Percentiles rank a stretch among this genome's conserved stretches.
Evolutionary conservation across 2,888 invertebrate genomes (phyloP).

Genomic region (Eulithis testata): DNA sequence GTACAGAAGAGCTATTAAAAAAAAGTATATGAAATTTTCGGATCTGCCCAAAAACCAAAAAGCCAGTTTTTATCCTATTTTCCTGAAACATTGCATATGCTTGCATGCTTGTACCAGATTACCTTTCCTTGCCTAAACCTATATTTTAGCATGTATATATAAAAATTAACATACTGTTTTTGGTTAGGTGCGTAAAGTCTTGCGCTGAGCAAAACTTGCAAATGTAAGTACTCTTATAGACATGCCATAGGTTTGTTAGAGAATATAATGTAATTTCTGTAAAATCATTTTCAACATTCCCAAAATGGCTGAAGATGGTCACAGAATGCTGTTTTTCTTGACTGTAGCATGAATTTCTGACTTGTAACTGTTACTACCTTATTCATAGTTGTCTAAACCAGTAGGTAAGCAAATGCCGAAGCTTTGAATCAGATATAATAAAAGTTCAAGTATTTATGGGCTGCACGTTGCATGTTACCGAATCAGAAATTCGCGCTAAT

Average conservation of each 20-base stretch:
- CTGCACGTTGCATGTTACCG: constrained; percentile 6
- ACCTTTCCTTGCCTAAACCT: neutral
- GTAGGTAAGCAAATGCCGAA: neutral
- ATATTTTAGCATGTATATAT: constrained; percentile 49
- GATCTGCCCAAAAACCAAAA: neutral
- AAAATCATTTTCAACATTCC: constrained; percentile 1
- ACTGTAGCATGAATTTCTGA: constrained; percentile 38
- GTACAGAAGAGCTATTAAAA: neutral
- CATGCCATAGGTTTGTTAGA: neutral
- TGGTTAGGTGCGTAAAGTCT: constrained; percentile 80
- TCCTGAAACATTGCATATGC: constrained; percentile 20
- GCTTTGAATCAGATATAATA: too few species aligned
- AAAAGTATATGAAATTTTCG: too few species aligned
- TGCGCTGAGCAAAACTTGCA: constrained; percentile 81
- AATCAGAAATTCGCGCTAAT: constrained; percentile 32
- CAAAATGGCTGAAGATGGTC: neutral
- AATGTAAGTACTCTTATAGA: constrained; percentile 62
- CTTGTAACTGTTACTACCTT: neutral
- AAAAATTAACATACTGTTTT: constrained; percentile 71
- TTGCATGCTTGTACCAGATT: constrained; percentile 52
- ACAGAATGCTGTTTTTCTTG: constrained; percentile 11
- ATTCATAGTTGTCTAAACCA: neutral
- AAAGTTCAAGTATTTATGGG: neutral
- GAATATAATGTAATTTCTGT: constrained; percentile 10
- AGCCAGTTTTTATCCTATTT: neutral